phyloP scores from a whole-genome alignment of 2,888 invertebrate genomes.

The Aphelenchoides bicaudatus region DNA sequence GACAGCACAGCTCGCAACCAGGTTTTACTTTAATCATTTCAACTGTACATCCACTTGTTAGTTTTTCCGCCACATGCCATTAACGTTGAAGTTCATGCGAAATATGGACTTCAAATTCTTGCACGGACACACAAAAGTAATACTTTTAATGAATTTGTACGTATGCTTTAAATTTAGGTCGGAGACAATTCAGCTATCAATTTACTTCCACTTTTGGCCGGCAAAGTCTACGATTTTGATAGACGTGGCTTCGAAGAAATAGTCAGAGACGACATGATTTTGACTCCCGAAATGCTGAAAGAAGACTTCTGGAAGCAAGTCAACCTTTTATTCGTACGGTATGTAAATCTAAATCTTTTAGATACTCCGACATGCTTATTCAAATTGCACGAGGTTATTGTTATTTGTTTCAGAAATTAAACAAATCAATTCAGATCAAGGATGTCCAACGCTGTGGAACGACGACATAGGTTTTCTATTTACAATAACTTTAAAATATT shows the following conservation, averaged over 20 bases:
- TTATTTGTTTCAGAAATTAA: background rate
- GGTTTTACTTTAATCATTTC: too few species aligned
- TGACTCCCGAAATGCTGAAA: conserved; percentile 6
- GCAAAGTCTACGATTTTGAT: conserved; percentile 28
- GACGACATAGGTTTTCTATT: conserved; percentile 55
- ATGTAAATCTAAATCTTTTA: too few species aligned
- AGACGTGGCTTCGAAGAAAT: conserved; percentile 25
- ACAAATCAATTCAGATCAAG: conserved; percentile 21
- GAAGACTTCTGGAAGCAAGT: conserved; percentile 23
- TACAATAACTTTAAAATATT: too few species aligned
- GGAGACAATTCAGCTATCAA: conserved; percentile 92
- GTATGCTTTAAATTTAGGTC: conserved; percentile 75
- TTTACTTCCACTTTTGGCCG: conserved; percentile 70
- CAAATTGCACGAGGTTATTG: conserved; percentile 20
- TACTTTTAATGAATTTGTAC: too few species aligned
- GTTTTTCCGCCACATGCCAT: conserved; percentile 50
- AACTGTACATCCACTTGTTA: conserved; percentile 44
- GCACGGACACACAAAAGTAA: conserved; percentile 80
- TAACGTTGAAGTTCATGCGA: conserved; percentile 67
- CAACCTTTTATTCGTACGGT: too few species aligned
- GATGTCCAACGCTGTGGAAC: conserved; percentile 47
- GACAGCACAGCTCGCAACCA: conserved; percentile 43
- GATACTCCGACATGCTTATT: conserved; percentile 19
- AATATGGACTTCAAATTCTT: conserved; percentile 73
- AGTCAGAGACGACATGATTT: conserved; percentile 18